Base-by-base conservation (phyloP, 2,113 vertebrate species). In the Trichomycterus rosablanca region DNA sequence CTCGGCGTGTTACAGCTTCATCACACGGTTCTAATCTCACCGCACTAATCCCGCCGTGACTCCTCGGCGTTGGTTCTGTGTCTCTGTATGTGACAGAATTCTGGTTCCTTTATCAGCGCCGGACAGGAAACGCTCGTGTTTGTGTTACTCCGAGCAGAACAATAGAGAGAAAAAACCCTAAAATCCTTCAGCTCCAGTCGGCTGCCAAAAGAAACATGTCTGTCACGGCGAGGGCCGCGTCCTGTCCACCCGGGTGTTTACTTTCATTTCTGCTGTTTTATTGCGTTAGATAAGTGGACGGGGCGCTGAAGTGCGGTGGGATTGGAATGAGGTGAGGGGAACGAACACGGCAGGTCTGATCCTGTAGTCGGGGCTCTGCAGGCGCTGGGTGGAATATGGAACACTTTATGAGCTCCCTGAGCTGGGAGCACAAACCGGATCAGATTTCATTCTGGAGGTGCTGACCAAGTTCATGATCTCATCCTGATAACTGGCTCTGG, bases 131-230 rank as follows among this genome's bases (percentile, higher is more conserved):
- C 2, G 58, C 15, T 5, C 16, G 59, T 72, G 64, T 67, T 72
- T 71, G 24, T 62, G 53, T 67, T 63, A 34, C 34, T 12, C 58
- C 43, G 53, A 11, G 1, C 63, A 67, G 69, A 72, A 72, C 69
- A 72, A 67, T 67, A 59, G 50, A 40, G 61, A 50, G 20, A 16
- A 49, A 55, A 65, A 37, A 10, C 39, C 64, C 22, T 7, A 34
- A 40, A 48, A 60, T 60, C 39, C 45, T 65, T 55, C 32, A 48
- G 45, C 55, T 59, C 56, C 37, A 49, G 32, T 49, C 16, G 3
- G 24, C 44, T 18, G 70, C 70, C 70, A 72, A 72, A 28, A 72
- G 70, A 67, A 72, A 72, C 70, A 68, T 49, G 59, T 63, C 48
- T 72, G 70, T 72, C 70, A 68, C 51, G n/a, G 20, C 22, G 1